phyloP scores from a whole-genome alignment of 2,797 vertebrate species.

The Sebastes itinus region DNA sequence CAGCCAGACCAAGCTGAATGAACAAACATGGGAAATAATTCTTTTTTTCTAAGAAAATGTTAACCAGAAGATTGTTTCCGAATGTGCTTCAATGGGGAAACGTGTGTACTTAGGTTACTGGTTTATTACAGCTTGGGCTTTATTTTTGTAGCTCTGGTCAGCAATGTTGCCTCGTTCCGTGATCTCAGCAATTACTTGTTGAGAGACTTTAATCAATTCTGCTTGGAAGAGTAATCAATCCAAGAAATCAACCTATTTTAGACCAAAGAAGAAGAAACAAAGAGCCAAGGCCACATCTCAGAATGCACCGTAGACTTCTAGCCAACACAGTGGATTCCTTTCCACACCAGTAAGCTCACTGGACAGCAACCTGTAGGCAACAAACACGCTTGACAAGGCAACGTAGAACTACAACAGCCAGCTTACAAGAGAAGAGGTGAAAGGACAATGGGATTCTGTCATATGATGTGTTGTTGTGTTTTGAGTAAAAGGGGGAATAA shows the following conservation, averaged over 20 bases:
- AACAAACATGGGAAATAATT: not conserved
- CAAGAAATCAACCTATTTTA: not conserved
- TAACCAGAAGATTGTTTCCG: not conserved
- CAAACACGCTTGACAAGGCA: not conserved
- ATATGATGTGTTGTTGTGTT: not conserved
- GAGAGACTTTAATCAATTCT: not conserved
- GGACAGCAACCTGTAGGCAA: not conserved
- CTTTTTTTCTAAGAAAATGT: not conserved
- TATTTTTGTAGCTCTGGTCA: not conserved
- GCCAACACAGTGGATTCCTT: not conserved
- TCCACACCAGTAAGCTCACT: not conserved
- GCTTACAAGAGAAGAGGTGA: not conserved
- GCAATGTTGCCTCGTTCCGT: not conserved
- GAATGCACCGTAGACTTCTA: not conserved
- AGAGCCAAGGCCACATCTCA: not conserved
- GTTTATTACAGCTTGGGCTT: not conserved
- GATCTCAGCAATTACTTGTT: not conserved
- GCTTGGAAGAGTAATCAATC: not conserved
- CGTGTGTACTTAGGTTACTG: not conserved
- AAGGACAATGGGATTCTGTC: rapidly evolving
- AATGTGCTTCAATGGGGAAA: not conserved
- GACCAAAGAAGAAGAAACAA: too few species aligned
- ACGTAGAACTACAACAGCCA: not conserved
- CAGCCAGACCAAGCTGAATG: not conserved
- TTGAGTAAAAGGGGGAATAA: not conserved